phyloP scores from a whole-genome alignment of 2,797 vertebrate species.

The Falco biarmicus region DNA sequence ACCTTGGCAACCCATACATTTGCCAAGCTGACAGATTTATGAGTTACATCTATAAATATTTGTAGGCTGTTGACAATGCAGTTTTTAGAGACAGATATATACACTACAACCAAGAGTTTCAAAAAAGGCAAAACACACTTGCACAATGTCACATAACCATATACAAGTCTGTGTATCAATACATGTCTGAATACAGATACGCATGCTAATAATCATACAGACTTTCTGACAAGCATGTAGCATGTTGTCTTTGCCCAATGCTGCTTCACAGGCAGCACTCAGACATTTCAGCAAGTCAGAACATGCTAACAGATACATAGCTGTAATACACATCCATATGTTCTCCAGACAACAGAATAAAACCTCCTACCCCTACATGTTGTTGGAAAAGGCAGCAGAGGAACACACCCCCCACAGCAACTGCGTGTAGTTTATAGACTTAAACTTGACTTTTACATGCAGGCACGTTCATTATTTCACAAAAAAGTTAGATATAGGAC shows the following conservation, averaged over 20 bases:
- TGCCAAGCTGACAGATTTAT: conserved; percentile 80
- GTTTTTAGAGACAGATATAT: conserved; percentile 71
- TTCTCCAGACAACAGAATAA: not conserved
- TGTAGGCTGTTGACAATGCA: conserved; percentile 78
- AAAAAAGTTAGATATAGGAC: not conserved
- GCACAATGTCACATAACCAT: not conserved
- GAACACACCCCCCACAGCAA: not conserved
- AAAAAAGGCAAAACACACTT: not conserved
- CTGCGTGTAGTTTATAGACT: not conserved
- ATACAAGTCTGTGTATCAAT: not conserved
- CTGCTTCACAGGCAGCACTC: not conserved
- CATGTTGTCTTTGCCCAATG: too few relatives aligned
- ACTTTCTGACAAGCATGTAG: not conserved
- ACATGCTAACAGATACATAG: not conserved
- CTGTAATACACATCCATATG: fast-evolving
- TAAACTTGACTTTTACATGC: not conserved
- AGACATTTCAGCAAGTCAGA: not conserved
- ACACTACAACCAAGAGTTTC: conserved; percentile 28
- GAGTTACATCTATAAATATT: conserved; percentile 83
- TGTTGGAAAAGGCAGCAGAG: not conserved
- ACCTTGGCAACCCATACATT: conserved; percentile 78
- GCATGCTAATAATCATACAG: not conserved
- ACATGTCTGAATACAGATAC: not conserved
- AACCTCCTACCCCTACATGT: not conserved
- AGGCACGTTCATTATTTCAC: not conserved